Evolutionary conservation across 1,140 invertebrate genomes (phyloP), one percentile per base, ranked within the genome.

Genomic region (Notospermus geniculatus): DNA sequence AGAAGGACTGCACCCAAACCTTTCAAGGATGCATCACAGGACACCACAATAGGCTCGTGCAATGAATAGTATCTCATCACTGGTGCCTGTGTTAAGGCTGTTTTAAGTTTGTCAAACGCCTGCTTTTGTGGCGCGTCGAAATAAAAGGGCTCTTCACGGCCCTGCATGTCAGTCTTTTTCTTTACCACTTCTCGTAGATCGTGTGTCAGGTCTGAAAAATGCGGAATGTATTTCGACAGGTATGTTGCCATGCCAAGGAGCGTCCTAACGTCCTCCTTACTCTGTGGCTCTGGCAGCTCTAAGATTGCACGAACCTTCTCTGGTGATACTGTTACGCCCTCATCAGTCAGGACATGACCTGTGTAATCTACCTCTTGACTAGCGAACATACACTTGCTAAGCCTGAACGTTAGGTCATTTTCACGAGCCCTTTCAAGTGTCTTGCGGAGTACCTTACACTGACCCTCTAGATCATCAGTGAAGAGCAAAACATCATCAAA

Each of bases 281-380:
- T 64, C 15, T 22, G 77, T 7, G 80, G 81, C 46, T 9, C n/a
- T 11, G 64, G 64, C 30, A 78, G 67, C 2, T 74, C 57, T 15
- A 41, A 27, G 17, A 83, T 71, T n/a, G 68, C 71, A 41, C 65
- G 29, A 0, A 80, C 64, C 65, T 82, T 83, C 7, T 70, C 68
- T 50, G 71, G 72, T 39, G 80, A 74, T 29, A 73, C 64, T 45
- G 72, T 73, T 1, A 83, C 56, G 2, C 78, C 77, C 45, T 74
- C 57, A 17, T 57, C 22, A 23, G 69, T 63, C 32, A 83, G 64
- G 11, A 73, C 57, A 58, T 81, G 72, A 11, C 81, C 82, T 43
- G 39, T 13, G 19, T 43, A 43, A 13, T 43, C 19, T 13, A 43
- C 39, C 19, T 11, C 11, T 11, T 19, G 11, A 11, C 11, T 19